Conservation (phyloP, 2,797 vertebrate genomes). For the Rhynchonycteris naso region DNA sequence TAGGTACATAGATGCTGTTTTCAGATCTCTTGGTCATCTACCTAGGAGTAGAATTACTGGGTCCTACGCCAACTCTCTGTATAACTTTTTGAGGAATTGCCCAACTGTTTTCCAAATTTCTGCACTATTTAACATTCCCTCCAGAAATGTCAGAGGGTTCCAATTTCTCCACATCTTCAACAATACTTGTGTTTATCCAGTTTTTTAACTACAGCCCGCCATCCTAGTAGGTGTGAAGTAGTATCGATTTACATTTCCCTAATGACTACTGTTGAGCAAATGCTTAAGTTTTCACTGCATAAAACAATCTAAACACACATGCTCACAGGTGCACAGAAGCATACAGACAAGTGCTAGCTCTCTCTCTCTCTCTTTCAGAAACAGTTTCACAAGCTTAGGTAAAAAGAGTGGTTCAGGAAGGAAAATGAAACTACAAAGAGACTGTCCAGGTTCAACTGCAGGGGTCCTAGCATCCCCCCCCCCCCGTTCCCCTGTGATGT, state of each 20-base stretch:
- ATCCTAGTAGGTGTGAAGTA: background rate
- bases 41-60: background rate
- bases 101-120: slow-evolving; percentile 4
- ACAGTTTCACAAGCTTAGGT: background rate
- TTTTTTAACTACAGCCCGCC: background rate
- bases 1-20: background rate
- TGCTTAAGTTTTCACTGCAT: slow-evolving; percentile 9
- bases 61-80: background rate
- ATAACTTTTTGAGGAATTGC: slow-evolving; percentile 13
- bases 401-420: slow-evolving; percentile 5
- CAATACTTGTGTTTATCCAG: background rate
- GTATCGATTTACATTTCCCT: background rate
- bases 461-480: background rate
- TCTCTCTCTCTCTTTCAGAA: background rate
- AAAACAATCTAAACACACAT: background rate
- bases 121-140: background rate
- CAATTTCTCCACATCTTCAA: background rate
- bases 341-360: background rate
- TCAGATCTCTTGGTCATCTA: background rate
- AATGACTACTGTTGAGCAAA: background rate
- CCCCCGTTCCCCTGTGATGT: too few species aligned
- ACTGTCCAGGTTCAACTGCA: background rate
- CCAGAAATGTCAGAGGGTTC: background rate
- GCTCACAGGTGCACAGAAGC: background rate
- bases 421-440: slow-evolving; percentile 19